These are phyloP conservation scores for Lophura nycthemera DNA, from an alignment of 2,113 vertebrate genomes.

Conservation along the genomic window DNA sequence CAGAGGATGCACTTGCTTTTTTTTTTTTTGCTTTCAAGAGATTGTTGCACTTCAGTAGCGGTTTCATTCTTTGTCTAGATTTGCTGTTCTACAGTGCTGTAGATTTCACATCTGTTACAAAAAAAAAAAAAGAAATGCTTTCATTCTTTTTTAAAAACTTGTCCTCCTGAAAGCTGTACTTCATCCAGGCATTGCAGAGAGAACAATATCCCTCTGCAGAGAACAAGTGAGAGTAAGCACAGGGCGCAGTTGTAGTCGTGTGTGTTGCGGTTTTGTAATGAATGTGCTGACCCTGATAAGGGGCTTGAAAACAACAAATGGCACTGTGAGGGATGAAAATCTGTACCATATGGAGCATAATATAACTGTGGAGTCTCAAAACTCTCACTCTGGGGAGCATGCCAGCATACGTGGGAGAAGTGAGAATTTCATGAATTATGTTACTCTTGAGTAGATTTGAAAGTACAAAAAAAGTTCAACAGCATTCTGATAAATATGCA, in stretches of 20 bases:
- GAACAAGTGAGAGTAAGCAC: not conserved
- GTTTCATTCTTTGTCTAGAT: not conserved
- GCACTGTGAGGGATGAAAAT: constrained; percentile 17
- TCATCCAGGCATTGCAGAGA: not conserved
- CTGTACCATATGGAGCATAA: constrained; percentile 61
- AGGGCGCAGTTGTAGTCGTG: not conserved
- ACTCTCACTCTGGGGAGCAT: constrained; percentile 24
- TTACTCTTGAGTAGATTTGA: constrained; percentile 46
- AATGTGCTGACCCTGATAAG: constrained; percentile 51
- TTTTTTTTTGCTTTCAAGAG: not conserved
- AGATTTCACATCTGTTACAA: not conserved
- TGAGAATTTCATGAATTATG: constrained; percentile 67
- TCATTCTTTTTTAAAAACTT: not conserved
- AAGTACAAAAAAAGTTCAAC: constrained; percentile 59
- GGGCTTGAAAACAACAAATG: constrained; percentile 55
- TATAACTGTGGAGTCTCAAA: constrained; percentile 28
- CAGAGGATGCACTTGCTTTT: rapidly evolving
- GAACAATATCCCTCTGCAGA: not conserved
- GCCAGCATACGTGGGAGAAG: constrained; percentile 52
- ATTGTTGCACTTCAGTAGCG: not conserved
- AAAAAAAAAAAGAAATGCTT: not conserved
- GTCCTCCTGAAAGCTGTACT: not conserved
- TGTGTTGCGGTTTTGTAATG: constrained; percentile 33
- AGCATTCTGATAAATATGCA: constrained; percentile 41
- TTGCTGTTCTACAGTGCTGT: not conserved